Evolutionary conservation across 1,140 invertebrate species (phyloP), one percentile per base, ranked within the genome.

Genomic region (Drosophila virilis): DNA sequence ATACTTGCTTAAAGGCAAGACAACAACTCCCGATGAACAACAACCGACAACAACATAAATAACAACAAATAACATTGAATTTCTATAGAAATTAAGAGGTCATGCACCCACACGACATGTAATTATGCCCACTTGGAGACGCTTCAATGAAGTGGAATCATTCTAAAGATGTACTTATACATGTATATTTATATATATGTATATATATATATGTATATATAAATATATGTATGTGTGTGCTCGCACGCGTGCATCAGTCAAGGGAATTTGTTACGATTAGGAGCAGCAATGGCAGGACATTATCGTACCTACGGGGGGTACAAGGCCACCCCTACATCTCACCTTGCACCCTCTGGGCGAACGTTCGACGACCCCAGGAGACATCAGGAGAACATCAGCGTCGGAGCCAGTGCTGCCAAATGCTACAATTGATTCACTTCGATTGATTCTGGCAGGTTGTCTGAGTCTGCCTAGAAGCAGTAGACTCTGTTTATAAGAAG

Each of bases 351-450:
- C 17, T 28, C 4, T 9, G 10, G 37, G 15, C 22, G 28, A 64
- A 43, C 52, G 68, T 71, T 65, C 68, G 68, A 65, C 61, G 61
- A 72, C 61, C 61, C 22, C 60, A 48, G 42, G 51, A 54, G 69
- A 75, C 68, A 71, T 70, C 22, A 28, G 22, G 52, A 58, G 59
- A 75, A 70, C 66, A 17, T 55, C 61, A 62, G 28, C 51, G 22
- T n/a, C 51, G 37, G 17, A 17, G 45, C 22, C 40, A 46, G 45
- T 57, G 74, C 71, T 75, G 75, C 28, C 77, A 74, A 77, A 77
- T 78, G 75, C 67, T 60, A 80, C 86, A 86, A 88, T 88, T 88
- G 82, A 88, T 88, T 86, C 84, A 79, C 75, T 86, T 88, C 79
- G 83, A 86, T 88, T 86, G 83, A 79, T 79, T 82, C 82, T 77